Evolutionary conservation across 2,888 invertebrate species (phyloP).

Genomic region (Drosophila neoperkinsi): DNA sequence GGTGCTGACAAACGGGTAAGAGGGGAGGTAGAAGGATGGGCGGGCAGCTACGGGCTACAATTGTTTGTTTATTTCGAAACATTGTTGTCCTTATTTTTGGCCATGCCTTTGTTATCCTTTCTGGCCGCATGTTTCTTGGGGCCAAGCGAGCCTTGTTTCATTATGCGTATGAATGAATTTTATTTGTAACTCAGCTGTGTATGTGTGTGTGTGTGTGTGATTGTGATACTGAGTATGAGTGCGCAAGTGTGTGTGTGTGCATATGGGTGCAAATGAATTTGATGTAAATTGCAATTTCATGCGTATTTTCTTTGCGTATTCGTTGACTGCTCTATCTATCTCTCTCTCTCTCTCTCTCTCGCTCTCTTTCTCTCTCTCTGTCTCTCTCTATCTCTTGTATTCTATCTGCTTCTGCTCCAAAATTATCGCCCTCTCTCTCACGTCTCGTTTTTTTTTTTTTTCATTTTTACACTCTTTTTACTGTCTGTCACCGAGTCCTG

Average conservation of each 20-base stretch:
- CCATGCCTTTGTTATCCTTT: constrained; percentile 71
- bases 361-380: not conserved
- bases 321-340: constrained; percentile 1
- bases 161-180: constrained; percentile 82
- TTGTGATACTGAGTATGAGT: constrained; percentile 9
- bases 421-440: constrained; percentile 7
- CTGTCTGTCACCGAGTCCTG: constrained; percentile 31
- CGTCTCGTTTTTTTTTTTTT: not conserved
- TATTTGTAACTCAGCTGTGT: constrained; percentile 68
- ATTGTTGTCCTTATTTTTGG: constrained; percentile 78
- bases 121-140: constrained; percentile 59
- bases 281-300: constrained; percentile 82
- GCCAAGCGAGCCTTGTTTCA: constrained; percentile 63
- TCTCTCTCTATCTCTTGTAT: not conserved
- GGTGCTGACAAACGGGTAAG: not conserved
- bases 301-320: constrained; percentile 79
- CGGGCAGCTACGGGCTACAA: constrained; percentile 61
- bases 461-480: constrained; percentile 27
- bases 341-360: not conserved
- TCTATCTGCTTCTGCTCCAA: constrained; percentile 3
- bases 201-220: constrained; percentile 14
- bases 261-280: constrained; percentile 81
- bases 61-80: constrained; percentile 80
- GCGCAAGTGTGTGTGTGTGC: constrained; percentile 39
- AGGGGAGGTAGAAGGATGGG: not conserved